These are phyloP conservation scores for Melinopterus prodromus DNA, from an alignment of 2,888 invertebrate species.

Conservation along the genomic window DNA sequence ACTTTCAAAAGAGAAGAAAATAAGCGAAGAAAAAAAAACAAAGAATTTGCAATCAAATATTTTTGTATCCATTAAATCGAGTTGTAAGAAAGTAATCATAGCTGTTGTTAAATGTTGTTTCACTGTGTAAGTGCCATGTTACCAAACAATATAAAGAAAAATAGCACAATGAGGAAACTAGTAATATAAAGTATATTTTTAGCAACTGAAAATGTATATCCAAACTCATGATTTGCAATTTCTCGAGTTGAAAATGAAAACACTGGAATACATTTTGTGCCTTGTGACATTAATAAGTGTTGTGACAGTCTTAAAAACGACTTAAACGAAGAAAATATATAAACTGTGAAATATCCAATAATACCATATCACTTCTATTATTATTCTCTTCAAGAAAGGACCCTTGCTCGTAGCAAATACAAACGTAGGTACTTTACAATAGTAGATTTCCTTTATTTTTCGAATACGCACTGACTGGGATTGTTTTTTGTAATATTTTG, in stretches of 20 bases:
- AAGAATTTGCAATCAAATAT: conserved; percentile 49
- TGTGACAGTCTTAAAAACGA: conserved; percentile 13
- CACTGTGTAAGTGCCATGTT: conserved; percentile 47
- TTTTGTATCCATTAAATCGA: conserved; percentile 47
- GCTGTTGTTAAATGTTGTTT: conserved; percentile 42
- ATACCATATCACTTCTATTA: neutral
- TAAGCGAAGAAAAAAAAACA: conserved; percentile 33
- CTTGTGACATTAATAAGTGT: conserved; percentile 25
- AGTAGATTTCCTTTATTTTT: neutral
- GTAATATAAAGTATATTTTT: conserved; percentile 5
- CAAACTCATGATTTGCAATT: conserved; percentile 4
- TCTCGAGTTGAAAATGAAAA: neutral
- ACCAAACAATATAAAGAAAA: conserved; percentile 8
- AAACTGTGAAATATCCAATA: conserved; percentile 4
- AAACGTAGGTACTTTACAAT: neutral
- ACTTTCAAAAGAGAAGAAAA: conserved; percentile 19
- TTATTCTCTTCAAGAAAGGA: neutral
- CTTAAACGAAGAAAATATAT: conserved; percentile 9
- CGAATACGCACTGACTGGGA: neutral
- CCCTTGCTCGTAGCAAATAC: neutral
- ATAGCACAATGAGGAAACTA: conserved; percentile 1
- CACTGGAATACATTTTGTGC: conserved; percentile 21
- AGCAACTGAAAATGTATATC: conserved; percentile 4
- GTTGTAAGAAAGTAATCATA: conserved; percentile 39
- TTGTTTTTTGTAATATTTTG: neutral